Base-by-base conservation (phyloP, 2,888 invertebrate species). In the Cataglyphis rosenhaueri region DNA sequence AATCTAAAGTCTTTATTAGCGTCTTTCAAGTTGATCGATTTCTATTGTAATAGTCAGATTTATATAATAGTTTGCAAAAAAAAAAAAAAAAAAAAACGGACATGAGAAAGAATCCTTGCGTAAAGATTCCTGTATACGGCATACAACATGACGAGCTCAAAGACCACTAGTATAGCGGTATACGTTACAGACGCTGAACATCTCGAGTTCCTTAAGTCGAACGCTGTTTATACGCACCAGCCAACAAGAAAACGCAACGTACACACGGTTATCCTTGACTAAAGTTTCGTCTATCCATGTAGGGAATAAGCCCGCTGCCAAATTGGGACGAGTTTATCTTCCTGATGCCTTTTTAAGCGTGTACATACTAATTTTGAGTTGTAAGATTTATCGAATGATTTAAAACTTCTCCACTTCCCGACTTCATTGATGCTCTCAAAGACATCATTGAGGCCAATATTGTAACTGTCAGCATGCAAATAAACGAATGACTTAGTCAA, bases 261-360 rank as follows among this genome's bases (percentile, higher is more conserved):
- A 35, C 9, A 35, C 57, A 71, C 8, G 25, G 41, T 84, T 81
- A 81, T 75, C 74, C 74, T 84, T 74, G 66, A 74, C 38, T 52
- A 55, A 35, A 57, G 73, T 74, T 59, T 66, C 38, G 57, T 25
- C n/a, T 15, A 38, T 0, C 62, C 68, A 35, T 73, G 57, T 57
- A 1, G 8, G 62, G 59, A 52, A 35, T n/a, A 59, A 15, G 25
- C 32, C 32, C 57, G 52, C 38, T 52, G 41, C 41, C 81, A 61
- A 61, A 65, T 66, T 66, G 68, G 48, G 68, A 73, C 21, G 38
- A 66, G 61, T 74, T 57, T 48, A 18, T 68, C 73, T 79, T 79
- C 21, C 25, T 59, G 35, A 32, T 41, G 62, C 38, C n/a, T 41
- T 76, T 12, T 76, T 12, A 10, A 29, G 15, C 44, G 18, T 3